These are phyloP conservation scores for Chymomyza amoena DNA, from an alignment of 2,888 invertebrate species.

Conservation along the genomic window DNA sequence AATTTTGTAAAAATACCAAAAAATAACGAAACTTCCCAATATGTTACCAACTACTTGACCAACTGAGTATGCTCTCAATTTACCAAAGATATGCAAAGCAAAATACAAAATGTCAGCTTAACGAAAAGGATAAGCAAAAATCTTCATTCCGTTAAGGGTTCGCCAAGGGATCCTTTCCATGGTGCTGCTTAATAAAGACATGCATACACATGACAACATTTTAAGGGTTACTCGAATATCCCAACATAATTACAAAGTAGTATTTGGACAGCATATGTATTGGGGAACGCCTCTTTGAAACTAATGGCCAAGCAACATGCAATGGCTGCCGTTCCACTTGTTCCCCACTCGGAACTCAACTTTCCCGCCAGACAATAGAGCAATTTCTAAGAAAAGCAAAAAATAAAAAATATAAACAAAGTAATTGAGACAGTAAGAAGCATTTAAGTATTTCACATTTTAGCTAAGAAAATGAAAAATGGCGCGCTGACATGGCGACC, in stretches of 20 bases:
- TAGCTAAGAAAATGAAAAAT: conserved; percentile 8
- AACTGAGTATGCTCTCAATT: background rate
- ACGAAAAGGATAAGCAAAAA: background rate
- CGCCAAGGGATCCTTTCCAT: conserved; percentile 37
- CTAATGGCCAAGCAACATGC: background rate
- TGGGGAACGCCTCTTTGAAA: background rate
- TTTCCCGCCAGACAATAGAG: conserved; percentile 62
- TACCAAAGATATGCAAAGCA: background rate
- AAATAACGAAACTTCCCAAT: background rate
- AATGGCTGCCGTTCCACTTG: background rate
- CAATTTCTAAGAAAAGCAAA: conserved; percentile 50
- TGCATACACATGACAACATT: background rate
- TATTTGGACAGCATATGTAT: background rate
- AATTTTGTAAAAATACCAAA: no score
- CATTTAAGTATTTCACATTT: conserved; percentile 33
- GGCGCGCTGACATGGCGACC: conserved; percentile 22
- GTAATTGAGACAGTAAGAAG: conserved; percentile 59
- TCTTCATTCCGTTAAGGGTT: background rate
- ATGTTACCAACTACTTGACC: background rate
- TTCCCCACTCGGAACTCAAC: no score
- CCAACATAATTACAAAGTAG: background rate
- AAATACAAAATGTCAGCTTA: background rate
- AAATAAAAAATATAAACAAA: conserved; percentile 36
- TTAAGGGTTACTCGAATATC: background rate
- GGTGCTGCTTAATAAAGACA: conserved; percentile 25